A percentile compares a stretch with the other conserved stretches of the same genome.
phyloP scores from a whole-genome alignment of 2,113 vertebrate species.

The Phyllostomus discolor region DNA sequence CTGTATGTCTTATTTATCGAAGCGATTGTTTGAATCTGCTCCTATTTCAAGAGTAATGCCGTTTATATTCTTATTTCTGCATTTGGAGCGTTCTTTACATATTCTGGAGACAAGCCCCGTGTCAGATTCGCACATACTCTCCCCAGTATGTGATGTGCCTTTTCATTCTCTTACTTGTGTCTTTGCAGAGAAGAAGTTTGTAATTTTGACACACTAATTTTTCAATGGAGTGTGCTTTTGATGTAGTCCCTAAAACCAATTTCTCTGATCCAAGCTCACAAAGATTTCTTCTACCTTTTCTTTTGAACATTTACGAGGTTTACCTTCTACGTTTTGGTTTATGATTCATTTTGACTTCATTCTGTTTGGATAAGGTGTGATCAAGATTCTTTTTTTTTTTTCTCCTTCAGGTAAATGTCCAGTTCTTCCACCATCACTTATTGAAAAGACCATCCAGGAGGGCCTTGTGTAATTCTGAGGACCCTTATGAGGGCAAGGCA shows the following conservation, averaged over 20 bases:
- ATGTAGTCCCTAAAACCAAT: background rate
- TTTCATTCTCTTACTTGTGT: background rate
- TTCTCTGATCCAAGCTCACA: background rate
- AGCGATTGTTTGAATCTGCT: background rate
- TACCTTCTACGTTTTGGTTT: background rate
- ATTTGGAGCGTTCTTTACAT: background rate
- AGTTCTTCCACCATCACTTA: background rate
- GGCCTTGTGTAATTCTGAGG: background rate
- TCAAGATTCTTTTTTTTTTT: background rate
- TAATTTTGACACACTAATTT: background rate
- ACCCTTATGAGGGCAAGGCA: background rate
- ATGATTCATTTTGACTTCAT: background rate
- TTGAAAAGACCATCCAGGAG: background rate
- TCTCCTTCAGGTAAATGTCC: background rate
- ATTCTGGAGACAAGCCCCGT: background rate
- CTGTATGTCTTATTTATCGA: background rate
- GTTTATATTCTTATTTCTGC: background rate
- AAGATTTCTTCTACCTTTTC: background rate
- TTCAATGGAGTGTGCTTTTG: background rate
- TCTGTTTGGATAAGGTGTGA: background rate
- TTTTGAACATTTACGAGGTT: background rate
- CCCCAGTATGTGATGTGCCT: background rate
- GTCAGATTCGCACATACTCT: background rate
- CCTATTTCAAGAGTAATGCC: background rate
- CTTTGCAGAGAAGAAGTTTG: background rate